Percentiles rank a stretch among this genome's conserved stretches.
Conservation (phyloP, 2,888 invertebrate genomes). For the Congeria kusceri region DNA sequence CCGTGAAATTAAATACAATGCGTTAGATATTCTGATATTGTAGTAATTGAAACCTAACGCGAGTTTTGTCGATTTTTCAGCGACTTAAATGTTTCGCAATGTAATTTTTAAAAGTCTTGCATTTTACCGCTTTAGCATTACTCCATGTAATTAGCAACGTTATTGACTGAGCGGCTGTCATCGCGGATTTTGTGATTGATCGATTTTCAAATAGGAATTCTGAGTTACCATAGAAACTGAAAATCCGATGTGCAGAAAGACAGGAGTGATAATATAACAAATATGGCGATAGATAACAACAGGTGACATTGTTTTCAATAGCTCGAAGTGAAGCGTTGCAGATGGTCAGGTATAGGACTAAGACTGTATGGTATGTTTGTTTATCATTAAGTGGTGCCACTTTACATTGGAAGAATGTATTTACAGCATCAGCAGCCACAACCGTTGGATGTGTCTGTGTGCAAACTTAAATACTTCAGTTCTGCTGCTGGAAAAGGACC, state of each 20-base stretch:
- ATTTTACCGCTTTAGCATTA: too few species aligned
- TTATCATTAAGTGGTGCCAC: background rate
- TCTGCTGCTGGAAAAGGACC: conserved; percentile 17
- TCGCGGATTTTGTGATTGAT: too few species aligned
- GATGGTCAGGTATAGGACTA: background rate
- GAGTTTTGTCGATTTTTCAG: too few species aligned
- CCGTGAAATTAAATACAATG: conserved; percentile 2
- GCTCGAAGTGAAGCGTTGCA: background rate
- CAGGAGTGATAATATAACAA: background rate
- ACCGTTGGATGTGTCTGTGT: conserved; percentile 11
- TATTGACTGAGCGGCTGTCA: too few species aligned
- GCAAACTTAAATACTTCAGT: conserved; percentile 39
- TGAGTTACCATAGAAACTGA: too few species aligned
- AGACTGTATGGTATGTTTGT: background rate
- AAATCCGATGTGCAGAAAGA: too few species aligned
- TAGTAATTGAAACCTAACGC: too few species aligned
- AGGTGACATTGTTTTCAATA: background rate
- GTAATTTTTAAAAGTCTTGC: too few species aligned
- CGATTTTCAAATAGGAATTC: too few species aligned
- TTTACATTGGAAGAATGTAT: background rate
- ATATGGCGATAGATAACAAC: background rate
- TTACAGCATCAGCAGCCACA: conserved; percentile 11
- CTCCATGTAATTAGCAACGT: too few species aligned
- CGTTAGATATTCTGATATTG: background rate
- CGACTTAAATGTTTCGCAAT: too few species aligned